Evolutionary conservation across 2,797 vertebrate species (phyloP), one percentile per base, ranked within the genome.

Genomic region (Bovichtus diacanthus): DNA sequence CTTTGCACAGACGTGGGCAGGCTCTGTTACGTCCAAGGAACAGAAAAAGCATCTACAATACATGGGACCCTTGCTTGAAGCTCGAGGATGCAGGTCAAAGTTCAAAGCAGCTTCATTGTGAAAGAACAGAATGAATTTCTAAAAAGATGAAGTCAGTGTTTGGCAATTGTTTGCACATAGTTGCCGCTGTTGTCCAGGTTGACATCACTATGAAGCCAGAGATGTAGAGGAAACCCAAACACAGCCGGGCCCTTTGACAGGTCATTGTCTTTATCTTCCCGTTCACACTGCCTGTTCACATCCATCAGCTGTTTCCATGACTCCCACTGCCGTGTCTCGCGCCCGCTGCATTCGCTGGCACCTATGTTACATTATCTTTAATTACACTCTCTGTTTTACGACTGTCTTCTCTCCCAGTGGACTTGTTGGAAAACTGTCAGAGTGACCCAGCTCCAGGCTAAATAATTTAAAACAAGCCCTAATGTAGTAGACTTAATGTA

Each of bases 321-420:
- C 77, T 79, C 64, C 68, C 55, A 46, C 38, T 70, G 38, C 46
- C 3, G 16, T 51, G 66, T 61, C 70, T 58, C 55, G 36, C 61
- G 80, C 60, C 49, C 43, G 34, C 34, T 9, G 53, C 55, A 27
- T 10, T 63, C 78, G 25, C 82, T 88, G 63, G 55, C 47, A 54
- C 73, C 54, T 49, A 46, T 66, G 38, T 23, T 84, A 80, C 49
- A 76, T 63, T 72, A 23, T 67, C 77, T 80, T 87, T 90, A 83
- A 87, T 87, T 82, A 78, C 66, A 46, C 61, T 82, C 44, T 67
- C 46, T 67, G 61, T 73, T 87, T 85, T 66, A 64, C 81, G 74
- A 74, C 77, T 64, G 55, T 84, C 61, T 80, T 55, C 46, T 78
- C 70, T 80, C 70, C 74, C 74, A 72, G 71, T 70, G 54, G 74